Evolutionary conservation across 1,140 invertebrate genomes (phyloP), one percentile per base, ranked within the genome.

Genomic region (Polyergus mexicanus): DNA sequence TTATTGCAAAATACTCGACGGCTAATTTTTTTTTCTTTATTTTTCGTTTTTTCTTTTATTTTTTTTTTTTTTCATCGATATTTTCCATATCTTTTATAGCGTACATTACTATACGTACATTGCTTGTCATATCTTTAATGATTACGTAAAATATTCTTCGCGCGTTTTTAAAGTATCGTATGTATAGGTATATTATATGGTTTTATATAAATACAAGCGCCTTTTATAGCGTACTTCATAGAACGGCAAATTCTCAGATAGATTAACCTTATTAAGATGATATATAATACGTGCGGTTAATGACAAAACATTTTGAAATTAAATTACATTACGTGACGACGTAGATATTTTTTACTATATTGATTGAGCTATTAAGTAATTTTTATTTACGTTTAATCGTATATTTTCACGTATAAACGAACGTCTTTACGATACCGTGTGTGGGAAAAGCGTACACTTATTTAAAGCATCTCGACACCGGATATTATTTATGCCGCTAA

Each of bases 401-500:
- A 22, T 71, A 60, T 72, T 60, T 81, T 60, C 25, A 28, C 41
- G 22, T 35, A 62, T 72, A 62, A 72, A 35, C 41, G 60, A 47
- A 83, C 28, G 25, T 7, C 35, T 83, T 83, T 83, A 74, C 8
- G 56, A 83, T 25, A 71, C 7, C 66, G 19, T 56, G 68, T 11
- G 68, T 25, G 51, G 13, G 38, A 83, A 60, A 56, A 72, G 68
- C 13, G 38, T 63, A 47, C 56, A 51, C 68, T 83, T 35, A 47
- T 83, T 83, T 83, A 44, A 83, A 72, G 68, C 54, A 16, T 72
- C 66, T 60, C 32, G 78, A 41, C 25, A 51, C 28, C 8, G 68
- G 38, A 83, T 74, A 47, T 83, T 74, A 83, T 83, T 83, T 74
- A 83, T 60, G 78, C 78, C 8, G 38, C 78, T 83, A 83, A 83